Base-by-base conservation (phyloP, 2,888 invertebrate species). In the Mythimna pallens region DNA sequence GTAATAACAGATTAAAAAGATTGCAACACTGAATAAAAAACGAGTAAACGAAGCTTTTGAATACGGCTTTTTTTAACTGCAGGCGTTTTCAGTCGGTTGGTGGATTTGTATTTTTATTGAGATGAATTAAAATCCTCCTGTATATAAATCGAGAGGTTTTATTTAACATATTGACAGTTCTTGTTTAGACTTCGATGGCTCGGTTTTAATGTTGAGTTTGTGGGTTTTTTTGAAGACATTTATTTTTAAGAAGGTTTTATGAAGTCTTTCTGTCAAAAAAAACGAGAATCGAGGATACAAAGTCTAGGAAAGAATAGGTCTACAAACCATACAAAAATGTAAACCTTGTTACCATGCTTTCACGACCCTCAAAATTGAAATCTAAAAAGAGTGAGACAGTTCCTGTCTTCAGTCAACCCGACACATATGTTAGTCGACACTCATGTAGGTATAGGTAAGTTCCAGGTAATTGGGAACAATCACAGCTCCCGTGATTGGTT, bases 401-500 rank as follows among this genome's bases (percentile, higher is more conserved):
- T 61, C 47, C 59, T 47, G 59, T 80, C 83, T 80, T 74, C 75
- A 64, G 79, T 80, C 70, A 71, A 47, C 17, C 3, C 22, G 57
- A 47, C 68, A 69, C 65, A 68, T 71, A 40, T 57, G 65, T 17
- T n/a, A n/a, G n/a, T n/a, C n/a, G n/a, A n/a, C n/a, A n/a, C n/a
- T n/a, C n/a, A n/a, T n/a, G n/a, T n/a, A 61, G 25, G 20, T 65
- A 54, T 63, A 64, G 54, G 69, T 63, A 59, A 75, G 70, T 67
- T 63, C 65, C 76, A 80, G 73, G 69, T 86, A 85, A 85, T 86
- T 82, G 89, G 87, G 88, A 90, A 90, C 88, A 92, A 91, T 90
- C 91, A 91, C 89, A 89, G 89, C 88, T 83, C 80, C 76, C 84
- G 85, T 90, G 88, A 91, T 89, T 87, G 89, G 88, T 89, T 88